Conservation (phyloP, 1,140 invertebrate genomes). For the Ostrea denselamellosa region DNA sequence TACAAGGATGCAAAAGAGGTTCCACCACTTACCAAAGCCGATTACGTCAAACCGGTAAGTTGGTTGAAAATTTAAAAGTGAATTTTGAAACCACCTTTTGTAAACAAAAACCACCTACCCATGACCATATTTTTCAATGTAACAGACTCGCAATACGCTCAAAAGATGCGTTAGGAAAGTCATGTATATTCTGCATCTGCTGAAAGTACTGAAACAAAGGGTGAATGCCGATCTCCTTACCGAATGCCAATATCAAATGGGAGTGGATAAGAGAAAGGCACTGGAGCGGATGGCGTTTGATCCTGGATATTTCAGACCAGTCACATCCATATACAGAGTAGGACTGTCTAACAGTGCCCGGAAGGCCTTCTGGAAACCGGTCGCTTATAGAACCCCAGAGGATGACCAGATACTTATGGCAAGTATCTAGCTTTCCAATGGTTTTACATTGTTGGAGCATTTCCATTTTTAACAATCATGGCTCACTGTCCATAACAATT, state of each 20-base stretch:
- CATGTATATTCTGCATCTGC: slow-evolving; percentile 44
- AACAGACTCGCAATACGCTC: slow-evolving; percentile 11
- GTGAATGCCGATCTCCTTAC: slow-evolving; percentile 34
- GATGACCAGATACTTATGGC: slow-evolving; percentile 55
- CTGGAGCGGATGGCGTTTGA: slow-evolving; percentile 54
- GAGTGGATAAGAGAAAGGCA: neutral
- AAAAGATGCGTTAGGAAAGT: slow-evolving; percentile 40
- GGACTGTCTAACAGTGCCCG: slow-evolving; percentile 51
- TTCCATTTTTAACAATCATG: too few relatives aligned
- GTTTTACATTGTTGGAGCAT: too few relatives aligned
- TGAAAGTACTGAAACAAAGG: slow-evolving; percentile 36
- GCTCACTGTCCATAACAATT: too few relatives aligned
- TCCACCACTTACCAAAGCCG: neutral
- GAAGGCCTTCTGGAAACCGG: slow-evolving; percentile 47
- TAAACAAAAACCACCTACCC: neutral
- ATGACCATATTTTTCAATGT: neutral
- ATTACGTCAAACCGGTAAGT: neutral
- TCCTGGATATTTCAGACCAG: slow-evolving; percentile 48
- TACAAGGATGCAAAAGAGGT: neutral
- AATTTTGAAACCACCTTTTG: neutral
- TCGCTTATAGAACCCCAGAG: slow-evolving; percentile 44
- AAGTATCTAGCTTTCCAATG: neutral
- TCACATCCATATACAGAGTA: slow-evolving; percentile 49
- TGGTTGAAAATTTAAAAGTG: neutral
- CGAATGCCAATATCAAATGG: slow-evolving; percentile 31